phyloP scores from a whole-genome alignment of 2,113 vertebrate species.

The Serinus canaria region DNA sequence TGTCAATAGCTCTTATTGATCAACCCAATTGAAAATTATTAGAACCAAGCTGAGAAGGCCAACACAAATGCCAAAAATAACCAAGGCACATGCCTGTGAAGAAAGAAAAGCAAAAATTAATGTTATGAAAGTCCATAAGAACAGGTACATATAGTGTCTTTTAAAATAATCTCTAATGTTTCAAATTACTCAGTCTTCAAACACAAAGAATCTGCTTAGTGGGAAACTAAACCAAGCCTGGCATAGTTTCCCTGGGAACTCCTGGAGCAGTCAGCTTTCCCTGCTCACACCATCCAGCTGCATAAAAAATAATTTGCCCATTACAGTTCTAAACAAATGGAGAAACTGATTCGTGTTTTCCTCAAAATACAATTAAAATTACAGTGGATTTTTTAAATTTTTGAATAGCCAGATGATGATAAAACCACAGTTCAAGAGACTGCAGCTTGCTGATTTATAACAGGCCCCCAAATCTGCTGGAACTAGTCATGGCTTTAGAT shows the following conservation, averaged over 20 bases:
- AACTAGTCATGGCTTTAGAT: not conserved
- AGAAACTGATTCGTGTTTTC: not conserved
- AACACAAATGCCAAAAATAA: slow-evolving; percentile 85
- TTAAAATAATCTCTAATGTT: not conserved
- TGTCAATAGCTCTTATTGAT: slow-evolving; percentile 24
- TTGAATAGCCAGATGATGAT: not conserved
- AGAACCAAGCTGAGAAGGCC: slow-evolving; percentile 84
- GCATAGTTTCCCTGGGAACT: not conserved
- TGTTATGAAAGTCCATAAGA: not conserved
- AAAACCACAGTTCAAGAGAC: not conserved
- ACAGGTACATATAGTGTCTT: not conserved
- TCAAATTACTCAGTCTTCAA: not conserved
- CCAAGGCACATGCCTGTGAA: slow-evolving; percentile 81
- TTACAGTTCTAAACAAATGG: not conserved
- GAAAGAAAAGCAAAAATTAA: slow-evolving; percentile 28
- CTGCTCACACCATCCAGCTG: not conserved
- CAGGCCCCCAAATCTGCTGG: not conserved
- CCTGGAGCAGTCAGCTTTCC: not conserved
- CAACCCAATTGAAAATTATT: slow-evolving; percentile 81
- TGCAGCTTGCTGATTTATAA: not conserved
- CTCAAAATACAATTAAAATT: not conserved
- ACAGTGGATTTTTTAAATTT: not conserved
- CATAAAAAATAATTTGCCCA: not conserved
- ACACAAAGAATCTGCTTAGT: not conserved
- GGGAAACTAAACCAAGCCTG: not conserved